These are phyloP conservation scores for Trichoplax adhaerens DNA, from an alignment of 37 sponge, comb jelly and placozoan species.

Conservation along the genomic window DNA sequence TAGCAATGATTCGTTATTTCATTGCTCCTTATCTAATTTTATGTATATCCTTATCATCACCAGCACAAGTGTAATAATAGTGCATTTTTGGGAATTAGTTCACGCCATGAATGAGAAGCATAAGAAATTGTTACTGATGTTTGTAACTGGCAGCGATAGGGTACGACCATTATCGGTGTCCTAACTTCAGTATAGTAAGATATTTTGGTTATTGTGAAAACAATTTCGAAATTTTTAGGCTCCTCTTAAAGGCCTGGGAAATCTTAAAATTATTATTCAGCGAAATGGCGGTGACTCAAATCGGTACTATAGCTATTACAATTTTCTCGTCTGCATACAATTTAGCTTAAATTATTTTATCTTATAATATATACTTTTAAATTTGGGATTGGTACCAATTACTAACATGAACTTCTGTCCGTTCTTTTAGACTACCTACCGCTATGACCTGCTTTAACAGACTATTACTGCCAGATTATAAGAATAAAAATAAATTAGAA, in stretches of 20 bases:
- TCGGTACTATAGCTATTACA: no score
- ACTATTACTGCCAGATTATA: slow-evolving; percentile 1
- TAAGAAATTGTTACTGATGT: slow-evolving; percentile 1
- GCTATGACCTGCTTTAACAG: slow-evolving; percentile 9
- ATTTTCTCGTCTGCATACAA: no score
- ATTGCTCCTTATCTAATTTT: no score
- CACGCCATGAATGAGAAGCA: slow-evolving; percentile 1
- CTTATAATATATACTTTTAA: no score
- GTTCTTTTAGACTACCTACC: slow-evolving; percentile 6
- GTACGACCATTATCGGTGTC: neutral
- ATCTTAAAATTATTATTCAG: slow-evolving; percentile 4
- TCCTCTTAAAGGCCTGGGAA: slow-evolving; percentile 3
- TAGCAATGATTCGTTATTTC: no score
- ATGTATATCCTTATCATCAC: no score
- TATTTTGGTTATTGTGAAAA: no score
- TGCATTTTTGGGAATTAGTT: slow-evolving; percentile 1
- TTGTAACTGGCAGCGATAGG: slow-evolving; percentile 10
- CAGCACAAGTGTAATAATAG: no score
- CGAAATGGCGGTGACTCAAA: neutral
- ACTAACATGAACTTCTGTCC: no score
- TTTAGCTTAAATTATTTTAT: no score
- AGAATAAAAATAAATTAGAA: neutral
- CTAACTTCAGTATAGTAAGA: no score
- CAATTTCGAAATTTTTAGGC: neutral
- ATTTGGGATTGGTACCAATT: no score